These are phyloP conservation scores for Gasteruption jaculator DNA, from an alignment of 2,888 invertebrate species.

Conservation along the genomic window DNA sequence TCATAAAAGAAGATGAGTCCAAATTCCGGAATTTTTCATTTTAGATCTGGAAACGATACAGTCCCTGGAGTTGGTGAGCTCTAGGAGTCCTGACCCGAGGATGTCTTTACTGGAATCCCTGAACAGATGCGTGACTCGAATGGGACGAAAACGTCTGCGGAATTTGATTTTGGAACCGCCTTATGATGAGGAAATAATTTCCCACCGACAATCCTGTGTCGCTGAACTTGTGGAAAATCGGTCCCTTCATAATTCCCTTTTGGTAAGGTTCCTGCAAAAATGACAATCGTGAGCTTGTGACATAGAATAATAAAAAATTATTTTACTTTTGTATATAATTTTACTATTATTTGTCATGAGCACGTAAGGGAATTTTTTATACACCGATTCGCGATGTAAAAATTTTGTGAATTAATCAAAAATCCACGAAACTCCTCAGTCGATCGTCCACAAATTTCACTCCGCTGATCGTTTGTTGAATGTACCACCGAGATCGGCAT, in stretches of 20 bases:
- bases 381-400: neutral
- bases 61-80: constrained; percentile 68
- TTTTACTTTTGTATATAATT: neutral
- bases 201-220: constrained; percentile 68
- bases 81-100: constrained; percentile 54
- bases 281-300: constrained; percentile 4
- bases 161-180: constrained; percentile 79
- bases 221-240: constrained; percentile 70
- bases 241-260: constrained; percentile 61
- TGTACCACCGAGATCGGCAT: constrained; percentile 54
- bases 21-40: too few species aligned
- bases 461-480: constrained; percentile 78
- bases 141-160: constrained; percentile 75
- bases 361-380: too few species aligned
- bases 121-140: constrained; percentile 65
- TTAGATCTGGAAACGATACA: constrained; percentile 78
- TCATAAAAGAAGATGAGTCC: too few species aligned
- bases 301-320: neutral
- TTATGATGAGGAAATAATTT: constrained; percentile 63
- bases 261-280: constrained; percentile 50
- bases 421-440: constrained; percentile 29
- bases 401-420: constrained; percentile 1
- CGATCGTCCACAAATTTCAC: constrained; percentile 62
- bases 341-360: too few species aligned
- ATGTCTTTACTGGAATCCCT: constrained; percentile 64